phyloP scores from a whole-genome alignment of 64 coral and sea anemone species.

The Montipora efflorescens region DNA sequence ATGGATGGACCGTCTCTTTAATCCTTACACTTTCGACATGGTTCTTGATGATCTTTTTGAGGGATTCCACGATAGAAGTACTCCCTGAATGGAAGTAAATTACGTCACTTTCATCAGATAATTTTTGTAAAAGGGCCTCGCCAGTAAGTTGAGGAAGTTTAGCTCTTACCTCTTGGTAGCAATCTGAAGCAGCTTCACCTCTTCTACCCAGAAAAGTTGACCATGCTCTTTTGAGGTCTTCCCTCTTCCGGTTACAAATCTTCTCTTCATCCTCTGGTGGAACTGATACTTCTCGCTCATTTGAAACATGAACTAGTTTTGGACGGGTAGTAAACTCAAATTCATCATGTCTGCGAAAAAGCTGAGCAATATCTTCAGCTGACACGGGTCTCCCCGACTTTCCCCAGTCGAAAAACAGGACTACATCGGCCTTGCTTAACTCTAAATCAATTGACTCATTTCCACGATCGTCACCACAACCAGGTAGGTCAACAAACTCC shows the following conservation, averaged over 20 bases:
- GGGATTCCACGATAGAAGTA: neutral
- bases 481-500: constrained; percentile 66
- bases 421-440: constrained; percentile 45
- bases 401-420: constrained; percentile 52
- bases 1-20: constrained; percentile 5
- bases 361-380: constrained; percentile 52
- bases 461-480: constrained; percentile 42
- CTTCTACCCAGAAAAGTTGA: neutral
- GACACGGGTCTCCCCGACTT: constrained; percentile 48
- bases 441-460: constrained; percentile 37
- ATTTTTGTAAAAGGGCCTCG: constrained; percentile 55
- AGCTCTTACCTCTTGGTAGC: constrained; percentile 39
- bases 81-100: constrained; percentile 25
- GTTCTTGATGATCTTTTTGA: neutral
- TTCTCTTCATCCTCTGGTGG: too few relatives aligned
- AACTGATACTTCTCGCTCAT: constrained; percentile 1
- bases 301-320: constrained; percentile 35
- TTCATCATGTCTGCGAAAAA: constrained; percentile 46
- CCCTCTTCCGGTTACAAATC: neutral
- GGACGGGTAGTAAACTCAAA: constrained; percentile 47
- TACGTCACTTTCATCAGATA: constrained; percentile 57
- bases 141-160: constrained; percentile 51
- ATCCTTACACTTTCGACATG: constrained; percentile 19
- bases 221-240: constrained; percentile 25
- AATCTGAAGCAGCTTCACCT: neutral